A percentile compares a stretch with the other conserved stretches of the same genome.
Conservation (phyloP, 2,888 invertebrate species). For the Tiliacea citrago region DNA sequence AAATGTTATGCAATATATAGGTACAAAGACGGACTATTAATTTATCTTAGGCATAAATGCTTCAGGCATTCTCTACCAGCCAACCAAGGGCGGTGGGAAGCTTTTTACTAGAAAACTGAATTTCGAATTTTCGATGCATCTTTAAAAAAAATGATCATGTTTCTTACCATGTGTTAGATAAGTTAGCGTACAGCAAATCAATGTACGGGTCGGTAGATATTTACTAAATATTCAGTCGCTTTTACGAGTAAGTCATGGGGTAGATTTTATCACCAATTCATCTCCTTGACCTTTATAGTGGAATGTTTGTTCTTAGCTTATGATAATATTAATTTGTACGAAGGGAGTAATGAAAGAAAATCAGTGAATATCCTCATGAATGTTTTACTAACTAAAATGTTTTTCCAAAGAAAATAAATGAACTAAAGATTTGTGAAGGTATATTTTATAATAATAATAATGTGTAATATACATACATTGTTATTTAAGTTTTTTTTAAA, state of each 20-base stretch:
- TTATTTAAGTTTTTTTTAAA: no score
- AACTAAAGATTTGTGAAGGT: no score
- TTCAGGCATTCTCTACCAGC: background rate
- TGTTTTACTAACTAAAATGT: no score
- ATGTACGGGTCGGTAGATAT: background rate
- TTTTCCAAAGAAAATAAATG: no score
- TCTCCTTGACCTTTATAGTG: slow-evolving; percentile 11
- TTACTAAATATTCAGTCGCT: slow-evolving; percentile 5
- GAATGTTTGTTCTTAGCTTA: slow-evolving; percentile 11
- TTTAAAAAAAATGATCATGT: background rate
- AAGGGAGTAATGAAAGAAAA: background rate
- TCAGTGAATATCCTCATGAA: background rate
- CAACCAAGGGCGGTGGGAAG: background rate
- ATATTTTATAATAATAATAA: no score
- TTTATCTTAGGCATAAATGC: background rate
- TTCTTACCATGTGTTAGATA: background rate
- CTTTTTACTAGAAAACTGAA: background rate
- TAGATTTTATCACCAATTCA: slow-evolving; percentile 43
- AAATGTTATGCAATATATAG: background rate
- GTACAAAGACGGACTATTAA: background rate
- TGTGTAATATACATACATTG: no score
- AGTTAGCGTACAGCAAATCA: background rate
- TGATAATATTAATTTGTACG: slow-evolving; percentile 11
- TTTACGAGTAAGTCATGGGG: slow-evolving; percentile 21
- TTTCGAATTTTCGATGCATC: background rate